Percentiles rank a stretch among this genome's conserved stretches.
Conservation (phyloP, 2,113 vertebrate genomes). For the Nanorana parkeri region DNA sequence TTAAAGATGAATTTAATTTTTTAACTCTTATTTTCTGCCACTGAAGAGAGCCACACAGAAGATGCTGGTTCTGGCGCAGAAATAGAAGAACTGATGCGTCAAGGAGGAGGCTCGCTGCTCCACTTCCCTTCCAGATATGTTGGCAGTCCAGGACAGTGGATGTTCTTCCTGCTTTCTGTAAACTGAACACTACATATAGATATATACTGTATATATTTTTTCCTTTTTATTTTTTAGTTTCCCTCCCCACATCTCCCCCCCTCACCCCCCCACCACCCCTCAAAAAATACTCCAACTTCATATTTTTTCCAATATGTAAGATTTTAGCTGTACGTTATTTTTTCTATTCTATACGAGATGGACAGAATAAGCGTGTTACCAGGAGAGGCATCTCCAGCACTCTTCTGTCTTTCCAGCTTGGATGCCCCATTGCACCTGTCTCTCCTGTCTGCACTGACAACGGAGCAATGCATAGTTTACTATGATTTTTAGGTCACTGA, state of each 20-base stretch:
- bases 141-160: slow-evolving; percentile 54
- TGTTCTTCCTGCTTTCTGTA: slow-evolving; percentile 49
- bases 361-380: slow-evolving; percentile 7
- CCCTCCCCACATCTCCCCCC: slow-evolving; percentile 11
- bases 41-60: slow-evolving; percentile 64
- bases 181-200: slow-evolving; percentile 57
- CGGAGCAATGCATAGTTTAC: slow-evolving; percentile 9
- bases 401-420: slow-evolving; percentile 4
- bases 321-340: slow-evolving; percentile 45
- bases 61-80: slow-evolving; percentile 57
- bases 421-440: background rate
- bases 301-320: slow-evolving; percentile 34
- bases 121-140: slow-evolving; percentile 16
- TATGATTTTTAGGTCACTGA: background rate
- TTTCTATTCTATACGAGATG: slow-evolving; percentile 27
- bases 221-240: slow-evolving; percentile 55
- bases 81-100: slow-evolving; percentile 5
- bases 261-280: background rate
- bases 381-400: background rate
- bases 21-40: slow-evolving; percentile 67
- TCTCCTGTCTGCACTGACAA: background rate
- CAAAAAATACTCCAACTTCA: slow-evolving; percentile 12
- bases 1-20: slow-evolving; percentile 60
- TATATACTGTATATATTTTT: slow-evolving; percentile 57
- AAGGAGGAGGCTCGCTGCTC: slow-evolving; percentile 15